Conservation (phyloP, 2,113 vertebrate species). For the Odocoileus virginianus region DNA sequence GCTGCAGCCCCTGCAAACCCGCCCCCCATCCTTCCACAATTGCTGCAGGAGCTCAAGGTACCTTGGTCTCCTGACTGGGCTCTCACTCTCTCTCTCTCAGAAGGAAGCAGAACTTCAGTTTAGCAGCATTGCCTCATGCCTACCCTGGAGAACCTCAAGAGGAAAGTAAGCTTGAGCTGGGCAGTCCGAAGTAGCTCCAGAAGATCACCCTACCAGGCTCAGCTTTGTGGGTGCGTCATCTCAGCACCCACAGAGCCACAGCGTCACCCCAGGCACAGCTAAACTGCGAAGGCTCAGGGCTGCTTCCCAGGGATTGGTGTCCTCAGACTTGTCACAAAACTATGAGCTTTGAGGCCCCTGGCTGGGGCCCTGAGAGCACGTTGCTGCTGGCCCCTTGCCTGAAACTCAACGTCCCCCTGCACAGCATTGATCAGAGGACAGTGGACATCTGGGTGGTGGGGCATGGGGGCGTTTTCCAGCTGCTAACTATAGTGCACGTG, state of each 20-base stretch:
- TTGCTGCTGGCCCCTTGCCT: not conserved
- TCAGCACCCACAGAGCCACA: not conserved
- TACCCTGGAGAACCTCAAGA: not conserved
- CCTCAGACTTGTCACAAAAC: not conserved
- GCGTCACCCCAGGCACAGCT: not conserved
- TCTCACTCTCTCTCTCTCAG: not conserved
- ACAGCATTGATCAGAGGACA: not conserved
- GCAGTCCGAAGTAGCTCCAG: not conserved
- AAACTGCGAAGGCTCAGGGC: not conserved
- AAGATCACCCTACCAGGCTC: not conserved
- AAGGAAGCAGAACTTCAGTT: not conserved
- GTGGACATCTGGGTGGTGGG: not conserved
- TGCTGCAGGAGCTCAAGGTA: not conserved
- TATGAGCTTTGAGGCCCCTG: rapidly evolving
- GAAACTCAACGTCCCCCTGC: not conserved
- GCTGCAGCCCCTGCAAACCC: not conserved
- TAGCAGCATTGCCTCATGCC: not conserved
- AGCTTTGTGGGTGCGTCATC: not conserved
- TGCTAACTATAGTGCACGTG: not conserved
- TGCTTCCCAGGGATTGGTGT: not conserved
- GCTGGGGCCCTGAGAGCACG: not conserved
- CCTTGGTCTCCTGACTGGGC: not conserved
- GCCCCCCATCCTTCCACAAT: not conserved
- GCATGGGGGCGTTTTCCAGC: not conserved
- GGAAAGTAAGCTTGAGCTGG: not conserved